Evolutionary conservation across 2,113 vertebrate species (phyloP), one percentile per base, ranked within the genome.

Genomic region (Daubentonia madagascariensis): DNA sequence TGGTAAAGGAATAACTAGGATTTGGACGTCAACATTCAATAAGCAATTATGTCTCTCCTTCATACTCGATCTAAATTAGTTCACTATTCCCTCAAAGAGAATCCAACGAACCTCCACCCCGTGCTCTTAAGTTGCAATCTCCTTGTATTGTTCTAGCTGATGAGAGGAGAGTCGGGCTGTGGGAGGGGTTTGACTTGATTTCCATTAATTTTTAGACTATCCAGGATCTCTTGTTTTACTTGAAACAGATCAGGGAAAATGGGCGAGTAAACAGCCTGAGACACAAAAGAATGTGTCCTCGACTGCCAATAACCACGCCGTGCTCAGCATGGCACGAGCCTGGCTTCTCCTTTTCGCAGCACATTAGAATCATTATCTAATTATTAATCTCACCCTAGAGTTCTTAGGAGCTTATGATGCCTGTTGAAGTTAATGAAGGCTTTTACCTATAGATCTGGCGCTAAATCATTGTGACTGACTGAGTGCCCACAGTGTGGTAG

Each of bases 301-400:
- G 0, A 50, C 59, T n/a, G 5, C 68, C 30, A 91, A 67, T 96
- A 48, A 40, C 80, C 61, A 52, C 0, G 1, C 37, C 6, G 0
- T 28, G 72, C 83, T 94, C 95, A 85, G 94, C 57, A 73, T 85
- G 91, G 96, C 43, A n/a, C 23, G 87, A 90, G 84, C 67, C 85
- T n/a, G 43, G 72, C n/a, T 91, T 89, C 91, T 84, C 70, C n/a
- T 94, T 92, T 96, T 75, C 75, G 30, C 67, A n/a, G 92, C 13
- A 35, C 68, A 16, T 94, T 92, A 85, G 90, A 96, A 91, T 92
- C 94, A 84, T 97, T 91, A 95, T 96, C 97, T 91, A 86, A 91
- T 97, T 97, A 95, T 97, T 95, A 94, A 97, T 89, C 97, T 95
- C 92, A 80, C 85, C 85, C 97, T 81, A 78, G 87, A 95, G 97